Conservation (phyloP, 2,797 vertebrate genomes). For the Schizopygopsis pylzovi region DNA sequence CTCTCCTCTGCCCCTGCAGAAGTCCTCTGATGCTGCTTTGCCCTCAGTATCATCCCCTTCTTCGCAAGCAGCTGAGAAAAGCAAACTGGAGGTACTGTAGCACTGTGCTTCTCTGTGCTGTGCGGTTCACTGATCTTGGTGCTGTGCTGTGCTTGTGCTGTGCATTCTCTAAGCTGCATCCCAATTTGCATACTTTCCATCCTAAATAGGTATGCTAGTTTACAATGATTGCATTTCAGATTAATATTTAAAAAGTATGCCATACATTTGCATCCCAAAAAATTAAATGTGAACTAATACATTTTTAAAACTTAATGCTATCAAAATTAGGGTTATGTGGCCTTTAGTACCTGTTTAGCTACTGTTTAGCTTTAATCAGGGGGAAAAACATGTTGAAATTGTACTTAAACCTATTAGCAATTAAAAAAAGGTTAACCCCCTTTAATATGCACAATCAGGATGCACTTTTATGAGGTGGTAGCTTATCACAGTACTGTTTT, state of each 20-base stretch:
- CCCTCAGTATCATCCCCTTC: constrained; percentile 86
- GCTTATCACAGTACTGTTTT: neutral
- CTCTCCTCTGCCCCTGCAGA: constrained; percentile 71
- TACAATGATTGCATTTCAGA: neutral
- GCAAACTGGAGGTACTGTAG: constrained; percentile 86
- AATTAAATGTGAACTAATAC: neutral
- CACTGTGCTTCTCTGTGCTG: constrained; percentile 24
- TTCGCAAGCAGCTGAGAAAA: constrained; percentile 88
- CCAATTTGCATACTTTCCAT: neutral
- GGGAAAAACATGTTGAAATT: neutral
- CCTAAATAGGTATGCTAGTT: neutral
- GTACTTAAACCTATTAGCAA: too few relatives aligned
- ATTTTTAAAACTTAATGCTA: neutral
- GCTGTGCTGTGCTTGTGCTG: constrained; percentile 35
- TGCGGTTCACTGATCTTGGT: constrained; percentile 35
- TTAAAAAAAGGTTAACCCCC: neutral
- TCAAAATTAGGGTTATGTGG: neutral
- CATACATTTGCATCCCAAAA: neutral
- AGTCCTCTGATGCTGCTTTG: constrained; percentile 86
- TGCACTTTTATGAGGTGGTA: too few relatives aligned
- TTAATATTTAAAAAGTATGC: neutral
- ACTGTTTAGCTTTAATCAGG: neutral
- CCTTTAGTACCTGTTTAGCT: neutral
- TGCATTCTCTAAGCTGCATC: constrained; percentile 17
- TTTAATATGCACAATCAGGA: neutral